Evolutionary conservation across 2,888 invertebrate genomes (phyloP), one percentile per base, ranked within the genome.

Genomic region (Bimastos eiseni): DNA sequence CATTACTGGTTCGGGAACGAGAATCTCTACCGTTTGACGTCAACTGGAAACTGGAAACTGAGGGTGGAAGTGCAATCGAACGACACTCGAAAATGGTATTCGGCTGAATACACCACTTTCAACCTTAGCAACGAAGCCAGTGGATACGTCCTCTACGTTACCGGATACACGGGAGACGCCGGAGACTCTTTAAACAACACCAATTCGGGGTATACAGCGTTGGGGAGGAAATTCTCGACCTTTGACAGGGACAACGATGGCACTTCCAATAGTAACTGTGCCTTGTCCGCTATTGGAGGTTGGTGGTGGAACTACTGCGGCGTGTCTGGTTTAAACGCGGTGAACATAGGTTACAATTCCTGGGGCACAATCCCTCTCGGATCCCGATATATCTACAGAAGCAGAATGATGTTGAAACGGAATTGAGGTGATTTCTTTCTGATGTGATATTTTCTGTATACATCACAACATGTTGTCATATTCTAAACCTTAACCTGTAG

Each of bases 81-180:
- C 24, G 86, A 34, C 34, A 86, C 36, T 33, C 36, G 86, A 17
- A 34, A 86, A 37, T 86, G 86, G 86, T 86, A 36, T 86, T 86
- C 86, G 1, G 86, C 86, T 15, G 86, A 86, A 86, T 86, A 86
- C 36, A 30, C 34, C 5, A 19, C 24, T 19, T 86, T 86, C 17
- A 24, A 36, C 0, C 34, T 86, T 6, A 86, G 86, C 24, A 11
- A 34, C 37, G 86, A 86, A 34, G 34, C 86, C 21, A 36, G n/a
- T 36, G 34, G 34, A 1, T 86, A 36, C n/a, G 21, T 86, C 21
- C 37, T 86, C n/a, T 36, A 34, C 86, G 86, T 86, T 34, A 36
- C 86, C 36, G 86, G 86, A 37, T 86, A 86, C n/a, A 86, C 86
- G 37, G 86, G 86, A 86, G 86, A 86, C 86, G 86, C 86, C 86